Base-by-base conservation (phyloP, 37 sponge, comb jelly and placozoan species). In the Axinella damicornis region DNA sequence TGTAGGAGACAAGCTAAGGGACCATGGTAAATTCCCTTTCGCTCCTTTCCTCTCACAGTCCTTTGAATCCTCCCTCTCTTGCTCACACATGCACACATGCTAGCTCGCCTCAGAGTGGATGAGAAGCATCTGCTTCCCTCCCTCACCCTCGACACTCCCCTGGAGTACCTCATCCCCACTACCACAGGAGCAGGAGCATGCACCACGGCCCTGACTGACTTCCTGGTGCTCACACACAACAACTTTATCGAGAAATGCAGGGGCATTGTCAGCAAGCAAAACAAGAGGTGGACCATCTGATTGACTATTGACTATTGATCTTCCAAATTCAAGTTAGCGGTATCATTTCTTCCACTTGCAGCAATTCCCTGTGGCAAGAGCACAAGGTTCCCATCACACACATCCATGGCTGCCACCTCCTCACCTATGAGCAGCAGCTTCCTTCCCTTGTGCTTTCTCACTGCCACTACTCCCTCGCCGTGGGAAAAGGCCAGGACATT, bases 101-200 rank as follows among this genome's bases (percentile, higher is more conserved):
- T 40, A 90, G 90, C 57, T 73, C 90, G 85, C 22, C 37, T 91
- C 40, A 57, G 34, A 36, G 83, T 93, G 38, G 80, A 85, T 1
- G 77, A 88, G 13, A 35, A 85, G 46, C 74, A 82, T 65, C 72
- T 82, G 5, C 0, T 64, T 18, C 57, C 73, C 6, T 65, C 39
- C 35, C 61, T 89, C 28, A 57, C 65, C 14, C 34, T 57, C 14
- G 70, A 72, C 19, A 63, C 74, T 17, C 57, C 80, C 5, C 52
- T 95, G 60, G 89, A 63, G 15, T 87, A 86, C 41, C 72, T 95
- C 60, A 81, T 95, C 28, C 96, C 96, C 41, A 80, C 85, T 33
- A 78, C 83, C 22, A 76, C 75, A 67, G 90, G 82, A 19, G 73
- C 70, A 57, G 96, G 96, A n/a, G 74, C 66, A 6, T 89, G 87